Conservation (phyloP, 2,797 vertebrate species). For the Ceyx erithaca region DNA sequence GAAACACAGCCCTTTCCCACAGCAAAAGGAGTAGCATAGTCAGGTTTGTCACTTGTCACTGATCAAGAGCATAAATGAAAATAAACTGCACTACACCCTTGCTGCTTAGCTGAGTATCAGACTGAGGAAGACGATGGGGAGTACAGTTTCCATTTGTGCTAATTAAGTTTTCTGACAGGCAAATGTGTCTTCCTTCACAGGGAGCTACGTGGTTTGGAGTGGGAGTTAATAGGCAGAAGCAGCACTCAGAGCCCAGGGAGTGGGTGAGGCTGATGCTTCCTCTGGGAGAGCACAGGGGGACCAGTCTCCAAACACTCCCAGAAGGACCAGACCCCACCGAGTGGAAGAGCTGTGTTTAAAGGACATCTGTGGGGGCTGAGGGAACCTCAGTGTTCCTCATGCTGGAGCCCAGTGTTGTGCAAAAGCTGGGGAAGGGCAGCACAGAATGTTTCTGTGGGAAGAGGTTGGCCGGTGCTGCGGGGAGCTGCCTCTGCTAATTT, state of each 20-base stretch:
- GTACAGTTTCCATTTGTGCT: slow-evolving; percentile 19
- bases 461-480: background rate
- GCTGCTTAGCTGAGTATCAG: background rate
- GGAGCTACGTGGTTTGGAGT: slow-evolving; percentile 1
- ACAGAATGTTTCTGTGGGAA: background rate
- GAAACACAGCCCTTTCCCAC: background rate
- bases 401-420: background rate
- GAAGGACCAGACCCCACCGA: background rate
- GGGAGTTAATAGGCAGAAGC: slow-evolving; percentile 51
- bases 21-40: background rate
- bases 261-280: slow-evolving; percentile 40
- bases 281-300: background rate
- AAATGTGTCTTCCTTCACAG: background rate
- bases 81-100: background rate
- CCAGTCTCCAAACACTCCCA: background rate
- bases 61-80: background rate
- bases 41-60: background rate
- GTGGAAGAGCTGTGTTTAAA: background rate
- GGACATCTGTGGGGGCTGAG: background rate
- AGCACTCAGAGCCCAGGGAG: background rate
- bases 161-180: slow-evolving; percentile 42
- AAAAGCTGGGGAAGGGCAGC: background rate
- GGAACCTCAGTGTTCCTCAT: background rate
- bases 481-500: background rate
- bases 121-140: background rate